Conservation (phyloP, 2,113 vertebrate species). For the Aphyosemion australe region DNA sequence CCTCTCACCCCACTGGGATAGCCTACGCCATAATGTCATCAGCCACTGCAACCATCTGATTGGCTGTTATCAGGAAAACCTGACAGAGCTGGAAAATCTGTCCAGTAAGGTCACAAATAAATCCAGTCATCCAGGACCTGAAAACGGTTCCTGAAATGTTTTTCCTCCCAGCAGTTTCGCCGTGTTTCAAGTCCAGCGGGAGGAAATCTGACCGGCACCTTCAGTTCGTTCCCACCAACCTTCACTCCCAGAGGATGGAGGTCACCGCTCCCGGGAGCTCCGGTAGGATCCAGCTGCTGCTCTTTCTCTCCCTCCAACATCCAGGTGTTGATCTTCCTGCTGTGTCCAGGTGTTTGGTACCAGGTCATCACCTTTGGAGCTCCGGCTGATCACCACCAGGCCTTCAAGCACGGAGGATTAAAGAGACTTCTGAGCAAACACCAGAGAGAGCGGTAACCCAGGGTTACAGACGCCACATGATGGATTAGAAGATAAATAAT, state of each 20-base stretch:
- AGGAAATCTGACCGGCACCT: slow-evolving; percentile 55
- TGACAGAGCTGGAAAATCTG: slow-evolving; percentile 81
- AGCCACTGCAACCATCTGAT: slow-evolving; percentile 85
- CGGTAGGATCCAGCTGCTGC: slow-evolving; percentile 16
- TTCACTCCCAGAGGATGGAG: slow-evolving; percentile 70
- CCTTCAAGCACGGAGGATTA: slow-evolving; percentile 68
- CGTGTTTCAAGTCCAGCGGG: slow-evolving; percentile 60
- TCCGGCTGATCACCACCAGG: slow-evolving; percentile 60
- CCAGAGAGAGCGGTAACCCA: neutral
- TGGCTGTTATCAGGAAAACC: slow-evolving; percentile 83
- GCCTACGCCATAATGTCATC: slow-evolving; percentile 84
- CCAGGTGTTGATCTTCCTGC: fast-evolving
- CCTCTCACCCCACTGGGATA: slow-evolving; percentile 89
- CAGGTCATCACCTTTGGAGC: slow-evolving; percentile 63
- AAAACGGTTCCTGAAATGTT: neutral
- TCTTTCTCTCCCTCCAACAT: neutral
- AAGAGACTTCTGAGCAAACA: slow-evolving; percentile 47
- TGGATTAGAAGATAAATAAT: too few species aligned
- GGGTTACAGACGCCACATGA: too few species aligned
- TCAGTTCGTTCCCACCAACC: slow-evolving; percentile 69
- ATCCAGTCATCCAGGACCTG: too few species aligned
- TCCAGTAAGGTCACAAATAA: slow-evolving; percentile 73
- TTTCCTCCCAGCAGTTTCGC: slow-evolving; percentile 11
- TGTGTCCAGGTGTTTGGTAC: slow-evolving; percentile 62
- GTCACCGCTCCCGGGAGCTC: slow-evolving; percentile 30